These are phyloP conservation scores for Latheticus oryzae DNA, from an alignment of 2,888 invertebrate genomes.

Conservation along the genomic window DNA sequence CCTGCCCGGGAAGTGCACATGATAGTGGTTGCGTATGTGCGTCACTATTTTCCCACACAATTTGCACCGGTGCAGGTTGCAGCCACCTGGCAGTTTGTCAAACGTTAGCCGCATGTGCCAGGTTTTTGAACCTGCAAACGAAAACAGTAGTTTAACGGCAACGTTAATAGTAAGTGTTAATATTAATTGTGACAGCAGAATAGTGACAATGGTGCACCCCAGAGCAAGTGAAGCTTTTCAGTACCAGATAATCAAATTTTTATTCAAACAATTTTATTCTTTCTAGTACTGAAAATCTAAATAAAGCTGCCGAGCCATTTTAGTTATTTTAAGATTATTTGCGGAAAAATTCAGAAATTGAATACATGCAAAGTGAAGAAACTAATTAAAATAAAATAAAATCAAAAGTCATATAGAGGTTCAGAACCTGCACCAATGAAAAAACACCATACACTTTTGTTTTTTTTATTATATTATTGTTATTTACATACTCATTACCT, in stretches of 20 bases:
- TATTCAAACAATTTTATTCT: neutral
- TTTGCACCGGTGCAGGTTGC: constrained; percentile 94
- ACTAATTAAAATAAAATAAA: constrained; percentile 42
- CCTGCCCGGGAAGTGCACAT: constrained; percentile 92
- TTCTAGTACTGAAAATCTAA: constrained; percentile 47
- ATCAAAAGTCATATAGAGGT: constrained; percentile 38
- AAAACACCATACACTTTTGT: constrained; percentile 34
- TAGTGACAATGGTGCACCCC: constrained; percentile 66
- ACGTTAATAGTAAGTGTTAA: constrained; percentile 42
- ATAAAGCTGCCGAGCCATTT: constrained; percentile 57
- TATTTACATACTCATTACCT: constrained; percentile 18
- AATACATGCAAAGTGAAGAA: constrained; percentile 52
- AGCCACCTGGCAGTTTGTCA: constrained; percentile 92
- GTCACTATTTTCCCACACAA: constrained; percentile 95
- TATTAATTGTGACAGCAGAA: constrained; percentile 62
- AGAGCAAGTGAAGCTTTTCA: constrained; percentile 57
- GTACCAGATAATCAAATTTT: constrained; percentile 38
- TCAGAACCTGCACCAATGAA: constrained; percentile 48
- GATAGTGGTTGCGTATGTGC: constrained; percentile 94
- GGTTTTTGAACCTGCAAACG: constrained; percentile 92
- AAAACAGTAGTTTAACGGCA: constrained; percentile 61
- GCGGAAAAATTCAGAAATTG: constrained; percentile 53
- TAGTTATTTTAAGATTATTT: constrained; percentile 56
- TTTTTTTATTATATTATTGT: constrained; percentile 17
- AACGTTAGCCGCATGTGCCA: constrained; percentile 96